Evolutionary conservation across 1,140 invertebrate genomes (phyloP).

Genomic region (Theocolax elegans): DNA sequence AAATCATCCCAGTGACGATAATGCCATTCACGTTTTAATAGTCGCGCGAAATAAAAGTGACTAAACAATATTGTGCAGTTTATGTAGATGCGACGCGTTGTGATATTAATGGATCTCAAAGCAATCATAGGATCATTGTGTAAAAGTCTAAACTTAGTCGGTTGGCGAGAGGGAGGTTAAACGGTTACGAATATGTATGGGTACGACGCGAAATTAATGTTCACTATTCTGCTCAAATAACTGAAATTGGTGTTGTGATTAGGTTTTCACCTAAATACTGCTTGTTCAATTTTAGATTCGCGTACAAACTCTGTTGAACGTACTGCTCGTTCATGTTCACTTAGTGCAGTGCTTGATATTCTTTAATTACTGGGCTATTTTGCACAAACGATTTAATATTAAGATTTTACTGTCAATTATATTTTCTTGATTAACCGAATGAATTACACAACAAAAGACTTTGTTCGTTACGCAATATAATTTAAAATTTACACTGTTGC

Average conservation of each 20-base stretch:
- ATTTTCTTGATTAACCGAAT: too few species aligned
- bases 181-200: background rate
- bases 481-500: too few species aligned
- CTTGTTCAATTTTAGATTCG: too few species aligned
- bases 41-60: slow-evolving; percentile 7
- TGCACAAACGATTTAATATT: too few species aligned
- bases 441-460: too few species aligned
- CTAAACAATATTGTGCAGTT: slow-evolving; percentile 23
- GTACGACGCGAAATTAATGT: background rate
- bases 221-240: slow-evolving; percentile 2
- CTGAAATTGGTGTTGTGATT: slow-evolving; percentile 2
- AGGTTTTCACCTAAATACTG: too few species aligned
- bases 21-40: slow-evolving; percentile 25
- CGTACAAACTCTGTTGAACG: too few species aligned
- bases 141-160: slow-evolving; percentile 38
- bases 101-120: slow-evolving; percentile 65
- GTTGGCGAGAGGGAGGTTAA: slow-evolving; percentile 26
- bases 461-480: too few species aligned
- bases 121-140: slow-evolving; percentile 56
- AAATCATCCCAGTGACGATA: slow-evolving; percentile 20
- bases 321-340: too few species aligned
- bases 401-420: too few species aligned
- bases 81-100: slow-evolving; percentile 48
- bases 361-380: too few species aligned
- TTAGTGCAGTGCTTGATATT: too few species aligned